Percentiles rank a stretch among this genome's conserved stretches.
These are phyloP conservation scores for Hoplostethus atlanticus DNA, from an alignment of 2,797 vertebrate genomes.

Conservation along the genomic window DNA sequence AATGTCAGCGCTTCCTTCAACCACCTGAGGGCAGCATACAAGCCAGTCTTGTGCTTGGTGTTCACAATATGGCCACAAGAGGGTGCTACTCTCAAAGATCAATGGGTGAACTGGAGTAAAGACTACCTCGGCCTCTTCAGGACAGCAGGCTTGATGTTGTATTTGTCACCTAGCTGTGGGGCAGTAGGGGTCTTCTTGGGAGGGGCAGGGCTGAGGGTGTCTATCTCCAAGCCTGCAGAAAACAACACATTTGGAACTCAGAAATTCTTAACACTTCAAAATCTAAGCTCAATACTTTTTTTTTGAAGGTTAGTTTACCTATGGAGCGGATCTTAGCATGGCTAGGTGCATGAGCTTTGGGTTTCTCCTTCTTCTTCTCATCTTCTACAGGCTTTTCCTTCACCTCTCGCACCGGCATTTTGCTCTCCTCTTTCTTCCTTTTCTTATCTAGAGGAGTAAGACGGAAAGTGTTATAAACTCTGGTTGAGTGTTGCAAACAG, in stretches of 20 bases:
- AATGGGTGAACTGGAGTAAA: neutral
- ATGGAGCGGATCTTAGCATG: constrained; percentile 96
- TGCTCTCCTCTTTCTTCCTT: constrained; percentile 90
- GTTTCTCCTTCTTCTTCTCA: constrained; percentile 93
- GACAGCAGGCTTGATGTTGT: constrained; percentile 93
- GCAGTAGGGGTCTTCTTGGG: constrained; percentile 86
- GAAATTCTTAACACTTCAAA: neutral
- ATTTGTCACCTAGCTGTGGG: constrained; percentile 90
- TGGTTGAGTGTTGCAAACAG: no score
- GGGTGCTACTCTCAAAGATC: neutral
- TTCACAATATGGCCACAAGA: neutral
- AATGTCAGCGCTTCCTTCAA: neutral
- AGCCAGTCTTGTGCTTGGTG: neutral
- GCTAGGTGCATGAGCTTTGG: constrained; percentile 94
- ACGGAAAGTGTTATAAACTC: neutral
- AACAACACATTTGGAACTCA: constrained; percentile 1
- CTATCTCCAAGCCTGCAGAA: constrained; percentile 90
- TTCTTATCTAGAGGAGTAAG: constrained; percentile 85
- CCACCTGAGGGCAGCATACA: constrained; percentile 20
- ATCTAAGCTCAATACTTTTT: neutral
- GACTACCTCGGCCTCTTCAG: constrained; percentile 91
- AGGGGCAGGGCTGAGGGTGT: constrained; percentile 85
- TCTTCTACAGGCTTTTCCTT: constrained; percentile 86
- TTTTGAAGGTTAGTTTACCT: constrained; percentile 75
- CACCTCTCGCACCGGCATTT: constrained; percentile 80